Evolutionary conservation across 2,888 invertebrate genomes (phyloP), one percentile per base, ranked within the genome.

Genomic region (Eulithis testata): DNA sequence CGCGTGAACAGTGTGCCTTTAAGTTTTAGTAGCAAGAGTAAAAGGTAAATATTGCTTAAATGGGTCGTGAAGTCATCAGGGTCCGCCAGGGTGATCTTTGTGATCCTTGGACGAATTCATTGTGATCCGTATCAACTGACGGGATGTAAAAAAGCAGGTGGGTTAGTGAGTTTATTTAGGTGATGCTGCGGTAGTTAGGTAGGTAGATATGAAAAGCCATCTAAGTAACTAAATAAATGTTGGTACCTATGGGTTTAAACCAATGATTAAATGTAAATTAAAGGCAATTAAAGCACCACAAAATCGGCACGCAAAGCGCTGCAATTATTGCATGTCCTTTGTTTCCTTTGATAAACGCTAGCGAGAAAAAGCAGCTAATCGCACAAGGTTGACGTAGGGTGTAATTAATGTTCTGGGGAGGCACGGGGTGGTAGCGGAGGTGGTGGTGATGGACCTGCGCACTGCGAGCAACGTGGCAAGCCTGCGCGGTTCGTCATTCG

Each of bases 401-500:
- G 78, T 86, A 84, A 87, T 87, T 83, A 86, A 78, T 82, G 82
- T 82, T 75, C 79, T 79, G 81, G 85, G 84, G 81, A 84, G 86
- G 86, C 78, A 78, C 68, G 69, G 81, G 80, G 82, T 70, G 79
- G 65, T 61, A 69, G 69, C 66, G 66, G 63, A 54, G 70, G 71
- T 36, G 77, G 76, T 73, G 71, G 62, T 64, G 50, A 66, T 62
- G 72, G 86, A 83, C 80, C 68, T 90, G 92, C 92, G 92, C 90
- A 88, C 69, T 87, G 72, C 63, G 72, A 60, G 72, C 83, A 76
- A 73, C 85, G 83, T 78, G 77, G 70, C 73, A 76, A 78, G 78
- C 76, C 79, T 89, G 90, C 91, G 91, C 87, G 81, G 71, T 71
- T 80, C 86, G 85, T 87, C 92, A 91, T 90, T 92, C 90, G 89